Base-by-base conservation (phyloP, 1,140 invertebrate genomes). In the Drosophila pallidifrons region DNA sequence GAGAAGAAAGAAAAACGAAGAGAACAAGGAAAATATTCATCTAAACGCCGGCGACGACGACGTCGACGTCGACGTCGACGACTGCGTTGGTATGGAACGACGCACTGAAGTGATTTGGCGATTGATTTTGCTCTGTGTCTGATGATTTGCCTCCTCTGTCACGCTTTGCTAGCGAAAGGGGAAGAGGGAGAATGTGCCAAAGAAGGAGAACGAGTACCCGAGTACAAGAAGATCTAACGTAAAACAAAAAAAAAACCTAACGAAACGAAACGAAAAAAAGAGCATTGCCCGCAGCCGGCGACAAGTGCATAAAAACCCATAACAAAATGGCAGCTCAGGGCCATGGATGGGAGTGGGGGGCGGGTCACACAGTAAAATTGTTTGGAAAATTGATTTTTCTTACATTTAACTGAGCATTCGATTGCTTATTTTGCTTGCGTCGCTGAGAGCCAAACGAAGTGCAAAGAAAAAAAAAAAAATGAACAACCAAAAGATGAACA, bases 361-460 rank as follows among this genome's bases (percentile, higher is more conserved):
- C 35, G 67, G 65, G 59, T 72, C 75, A 81, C 72, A 74, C 72
- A 74, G 85, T 90, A 89, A 89, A 89, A 89, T 89, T 90, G 85
- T 89, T 89, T 90, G 85, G 85, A 85, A 89, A 89, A 89, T 89
- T 89, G 85, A 89, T 89, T 89, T 89, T 90, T 90, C 86, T 81
- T 89, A 90, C 86, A 89, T 89, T 89, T 85, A 89, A 90, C 86
- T 88, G 86, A 89, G 86, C 85, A 90, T 89, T 89, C 86, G 83
- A 89, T 89, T 89, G 85, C 86, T 89, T 89, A 89, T 90, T 89
- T 90, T 89, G 59, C 78, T 79, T 72, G 75, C 75, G 75, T 82
- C 61, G 61, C 70, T 65, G 71, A 51, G 63, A 45, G 60, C 81
- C 64, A 64, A 65, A 58, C 68, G 58, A 78, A 82, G 63, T 71